Conservation (phyloP, 2,888 invertebrate species). For the Frankliniella intonsa region DNA sequence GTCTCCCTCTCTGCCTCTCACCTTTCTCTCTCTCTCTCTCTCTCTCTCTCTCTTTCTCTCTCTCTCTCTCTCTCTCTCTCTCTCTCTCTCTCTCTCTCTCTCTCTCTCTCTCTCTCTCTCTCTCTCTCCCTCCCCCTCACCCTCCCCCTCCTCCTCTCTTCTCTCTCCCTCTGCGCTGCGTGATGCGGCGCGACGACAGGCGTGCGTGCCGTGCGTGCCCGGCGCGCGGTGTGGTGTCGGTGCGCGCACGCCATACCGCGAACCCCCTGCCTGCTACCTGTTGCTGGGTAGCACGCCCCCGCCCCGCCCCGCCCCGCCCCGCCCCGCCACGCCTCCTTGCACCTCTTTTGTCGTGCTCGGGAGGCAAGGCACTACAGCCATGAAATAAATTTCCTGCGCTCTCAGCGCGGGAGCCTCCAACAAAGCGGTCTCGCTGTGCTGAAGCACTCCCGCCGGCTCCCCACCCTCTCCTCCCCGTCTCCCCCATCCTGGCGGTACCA, state of each 20-base stretch:
- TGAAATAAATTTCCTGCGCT: constrained; percentile 1
- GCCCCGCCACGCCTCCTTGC: background rate
- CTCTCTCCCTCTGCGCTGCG: no score
- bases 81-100: constrained; percentile 33
- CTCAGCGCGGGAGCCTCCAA: background rate
- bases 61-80: constrained; percentile 29
- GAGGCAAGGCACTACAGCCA: background rate
- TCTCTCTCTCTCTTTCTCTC: constrained; percentile 16
- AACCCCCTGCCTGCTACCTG: no score
- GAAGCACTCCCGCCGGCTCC: no score
- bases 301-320: background rate
- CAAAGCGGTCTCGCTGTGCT: no score
- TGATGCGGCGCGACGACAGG: no score
- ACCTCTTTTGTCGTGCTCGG: no score
- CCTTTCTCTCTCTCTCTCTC: constrained; percentile 31
- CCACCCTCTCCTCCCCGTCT: no score
- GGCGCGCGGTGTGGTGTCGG: no score
- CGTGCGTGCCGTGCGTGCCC: no score
- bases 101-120: constrained; percentile 5
- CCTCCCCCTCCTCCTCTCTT: no score
- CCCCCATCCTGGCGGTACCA: no score
- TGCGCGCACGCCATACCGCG: no score
- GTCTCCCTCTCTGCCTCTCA: constrained; percentile 32
- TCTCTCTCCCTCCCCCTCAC: background rate
- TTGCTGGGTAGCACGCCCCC: background rate